Conservation (phyloP, 2,113 vertebrate species). For the Podarcis cretensis region DNA sequence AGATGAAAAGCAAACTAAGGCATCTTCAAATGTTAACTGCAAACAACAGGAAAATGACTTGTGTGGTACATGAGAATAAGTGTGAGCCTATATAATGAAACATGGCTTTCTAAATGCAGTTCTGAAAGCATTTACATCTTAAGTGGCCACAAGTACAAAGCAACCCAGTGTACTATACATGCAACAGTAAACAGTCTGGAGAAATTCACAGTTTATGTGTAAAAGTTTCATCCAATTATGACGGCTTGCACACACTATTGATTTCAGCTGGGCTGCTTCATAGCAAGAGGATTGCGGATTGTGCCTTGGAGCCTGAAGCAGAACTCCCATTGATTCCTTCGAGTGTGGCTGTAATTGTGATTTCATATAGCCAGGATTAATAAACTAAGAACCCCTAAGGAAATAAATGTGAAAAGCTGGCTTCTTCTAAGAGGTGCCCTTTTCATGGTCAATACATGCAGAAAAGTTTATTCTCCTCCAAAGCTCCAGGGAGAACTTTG, state of each 20-base stretch:
- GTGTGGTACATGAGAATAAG: not conserved
- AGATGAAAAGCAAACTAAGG: not conserved
- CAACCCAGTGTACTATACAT: not conserved
- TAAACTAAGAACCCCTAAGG: not conserved
- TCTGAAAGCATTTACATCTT: not conserved
- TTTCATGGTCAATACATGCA: slow-evolving; percentile 9
- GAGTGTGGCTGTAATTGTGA: not conserved
- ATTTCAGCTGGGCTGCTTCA: not conserved
- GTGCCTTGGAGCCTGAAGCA: slow-evolving; percentile 1
- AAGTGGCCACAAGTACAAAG: not conserved
- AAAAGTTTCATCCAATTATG: not conserved
- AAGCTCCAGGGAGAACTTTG: not conserved
- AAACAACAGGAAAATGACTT: not conserved
- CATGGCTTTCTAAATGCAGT: not conserved
- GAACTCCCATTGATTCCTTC: slow-evolving; percentile 2
- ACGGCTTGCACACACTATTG: not conserved
- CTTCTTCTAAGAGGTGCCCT: not conserved
- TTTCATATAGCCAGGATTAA: slow-evolving; percentile 14
- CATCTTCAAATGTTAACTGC: not conserved
- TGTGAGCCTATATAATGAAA: not conserved
- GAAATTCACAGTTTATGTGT: not conserved
- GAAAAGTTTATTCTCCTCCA: not conserved
- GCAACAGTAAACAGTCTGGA: not conserved
- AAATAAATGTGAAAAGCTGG: not conserved
- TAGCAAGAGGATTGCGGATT: not conserved